These are phyloP conservation scores for Gambusia affinis DNA, from an alignment of 2,113 vertebrate genomes.

Conservation along the genomic window DNA sequence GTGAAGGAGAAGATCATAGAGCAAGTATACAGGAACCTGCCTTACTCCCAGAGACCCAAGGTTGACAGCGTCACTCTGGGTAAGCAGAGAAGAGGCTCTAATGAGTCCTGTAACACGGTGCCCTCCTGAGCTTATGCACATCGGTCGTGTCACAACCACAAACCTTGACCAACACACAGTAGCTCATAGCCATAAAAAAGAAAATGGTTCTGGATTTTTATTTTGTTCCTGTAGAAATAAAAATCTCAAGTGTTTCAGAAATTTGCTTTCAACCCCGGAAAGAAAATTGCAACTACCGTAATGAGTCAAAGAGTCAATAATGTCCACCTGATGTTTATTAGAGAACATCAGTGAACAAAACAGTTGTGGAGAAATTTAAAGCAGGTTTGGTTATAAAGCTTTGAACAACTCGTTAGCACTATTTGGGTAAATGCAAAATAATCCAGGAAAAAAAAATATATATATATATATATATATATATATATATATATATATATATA, in stretches of 20 bases:
- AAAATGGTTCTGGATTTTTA: neutral
- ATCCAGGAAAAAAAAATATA: too few species aligned
- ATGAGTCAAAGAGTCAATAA: too few species aligned
- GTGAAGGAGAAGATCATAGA: conserved; percentile 99
- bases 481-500: too few species aligned
- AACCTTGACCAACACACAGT: neutral
- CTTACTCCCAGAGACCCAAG: conserved; percentile 91
- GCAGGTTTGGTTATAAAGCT: too few species aligned
- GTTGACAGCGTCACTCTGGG: conserved; percentile 93
- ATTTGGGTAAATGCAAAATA: too few species aligned
- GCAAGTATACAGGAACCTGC: conserved; percentile 92
- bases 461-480: too few species aligned
- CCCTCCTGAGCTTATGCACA: neutral
- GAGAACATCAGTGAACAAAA: too few species aligned
- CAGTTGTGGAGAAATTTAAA: too few species aligned
- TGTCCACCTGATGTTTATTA: too few species aligned
- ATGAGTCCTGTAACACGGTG: conserved; percentile 30
- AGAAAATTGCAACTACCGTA: neutral
- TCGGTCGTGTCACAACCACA: neutral
- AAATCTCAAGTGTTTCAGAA: neutral
- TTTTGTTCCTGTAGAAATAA: neutral
- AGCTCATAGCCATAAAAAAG: neutral
- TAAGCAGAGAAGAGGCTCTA: conserved; percentile 67
- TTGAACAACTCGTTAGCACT: too few species aligned
- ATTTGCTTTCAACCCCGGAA: neutral